Evolutionary conservation across 2,888 invertebrate species (phyloP), one percentile per base, ranked within the genome.

Genomic region (Plagodis pulveraria): DNA sequence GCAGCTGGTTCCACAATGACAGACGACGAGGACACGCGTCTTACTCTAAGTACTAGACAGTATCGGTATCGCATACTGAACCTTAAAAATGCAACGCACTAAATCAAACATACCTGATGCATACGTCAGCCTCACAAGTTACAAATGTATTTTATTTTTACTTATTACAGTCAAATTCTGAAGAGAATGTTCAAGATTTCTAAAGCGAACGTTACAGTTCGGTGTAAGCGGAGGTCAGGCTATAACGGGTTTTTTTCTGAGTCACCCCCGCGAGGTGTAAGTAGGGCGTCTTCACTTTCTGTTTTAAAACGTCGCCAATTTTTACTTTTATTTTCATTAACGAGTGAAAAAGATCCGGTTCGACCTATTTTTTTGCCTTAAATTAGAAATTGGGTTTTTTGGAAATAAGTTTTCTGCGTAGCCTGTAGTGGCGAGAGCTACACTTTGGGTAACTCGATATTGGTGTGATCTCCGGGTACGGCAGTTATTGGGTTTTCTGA

Each of bases 241-340:
- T 62, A 69, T 80, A 84, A 82, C 84, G 82, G 84, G 77, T 78
- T 81, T 84, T 78, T 80, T 77, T 77, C 81, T 87, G 87, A 87
- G 68, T 87, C 88, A 87, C 76, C 79, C 77, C 70, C 56, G 35
- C 61, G 45, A 62, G 46, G 36, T 57, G 58, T 66, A 82, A 80
- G 84, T 86, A 56, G 84, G 80, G 57, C 86, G 71, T 76, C 72
- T 75, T 76, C 72, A 70, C 73, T 81, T 80, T 78, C 75, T 73
- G 76, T 73, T 73, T 62, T 61, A 47, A 35, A 33, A 43, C 52
- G 48, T 49, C 60, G 58, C 59, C 59, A 63, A 48, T 60, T 62
- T 56, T 60, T 57, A 63, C 60, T 68, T 62, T 60, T 44, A 64
- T 67, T 64, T 63, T 64, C 60, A 57, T 64, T 56, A 42, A 56